phyloP scores from a whole-genome alignment of 2,113 vertebrate species.

The Mastomys natalensis region DNA sequence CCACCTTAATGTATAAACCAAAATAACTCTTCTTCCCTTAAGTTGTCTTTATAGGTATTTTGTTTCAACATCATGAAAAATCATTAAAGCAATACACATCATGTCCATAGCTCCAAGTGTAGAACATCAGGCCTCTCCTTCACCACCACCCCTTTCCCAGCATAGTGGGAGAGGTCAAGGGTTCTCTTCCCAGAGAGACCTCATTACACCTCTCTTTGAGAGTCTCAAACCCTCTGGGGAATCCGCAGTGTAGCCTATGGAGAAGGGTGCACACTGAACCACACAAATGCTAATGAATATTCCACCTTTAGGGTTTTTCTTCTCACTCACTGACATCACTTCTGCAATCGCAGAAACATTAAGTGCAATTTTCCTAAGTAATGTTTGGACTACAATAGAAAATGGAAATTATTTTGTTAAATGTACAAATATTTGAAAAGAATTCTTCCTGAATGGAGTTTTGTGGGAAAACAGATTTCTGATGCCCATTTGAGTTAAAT shows the following conservation, averaged over 20 bases:
- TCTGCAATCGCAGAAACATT: neutral
- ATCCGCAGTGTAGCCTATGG: neutral
- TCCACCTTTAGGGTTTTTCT: neutral
- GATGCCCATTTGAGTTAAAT: neutral
- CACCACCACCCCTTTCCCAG: neutral
- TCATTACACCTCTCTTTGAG: neutral
- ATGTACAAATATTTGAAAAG: neutral
- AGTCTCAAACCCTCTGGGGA: no score
- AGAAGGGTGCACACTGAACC: neutral
- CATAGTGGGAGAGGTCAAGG: neutral
- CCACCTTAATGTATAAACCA: neutral
- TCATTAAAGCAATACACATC: neutral
- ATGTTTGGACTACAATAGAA: neutral
- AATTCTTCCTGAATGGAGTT: neutral
- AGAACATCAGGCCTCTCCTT: neutral
- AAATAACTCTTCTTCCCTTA: neutral
- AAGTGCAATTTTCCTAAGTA: neutral
- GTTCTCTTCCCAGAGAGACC: neutral
- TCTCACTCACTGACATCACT: neutral
- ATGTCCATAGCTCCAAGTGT: no score
- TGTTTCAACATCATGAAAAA: neutral
- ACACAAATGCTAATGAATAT: neutral
- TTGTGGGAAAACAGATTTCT: neutral
- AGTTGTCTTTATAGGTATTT: neutral
- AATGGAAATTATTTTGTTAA: conserved; percentile 1